phyloP scores from a whole-genome alignment of 2,113 vertebrate species.

The Pyxicephalus adspersus region DNA sequence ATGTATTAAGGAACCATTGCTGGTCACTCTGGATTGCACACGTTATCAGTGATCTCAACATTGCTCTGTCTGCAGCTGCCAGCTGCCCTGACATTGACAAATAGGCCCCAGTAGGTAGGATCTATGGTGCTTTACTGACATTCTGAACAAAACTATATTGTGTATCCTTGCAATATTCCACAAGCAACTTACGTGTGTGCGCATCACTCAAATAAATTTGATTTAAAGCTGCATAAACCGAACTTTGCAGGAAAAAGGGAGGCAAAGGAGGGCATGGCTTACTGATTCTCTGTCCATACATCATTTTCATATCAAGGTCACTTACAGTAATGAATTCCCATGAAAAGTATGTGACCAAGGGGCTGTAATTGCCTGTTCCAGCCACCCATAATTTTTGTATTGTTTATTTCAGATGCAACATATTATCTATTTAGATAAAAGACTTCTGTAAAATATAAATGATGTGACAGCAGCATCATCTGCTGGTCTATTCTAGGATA shows the following conservation, averaged over 20 bases:
- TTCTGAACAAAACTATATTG: neutral
- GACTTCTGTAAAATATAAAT: neutral
- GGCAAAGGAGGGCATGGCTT: neutral
- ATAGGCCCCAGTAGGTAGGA: constrained; percentile 2
- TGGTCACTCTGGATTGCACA: constrained; percentile 10
- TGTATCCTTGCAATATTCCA: neutral
- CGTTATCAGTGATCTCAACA: constrained; percentile 40
- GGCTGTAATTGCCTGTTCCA: neutral
- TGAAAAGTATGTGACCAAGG: neutral
- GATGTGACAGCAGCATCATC: constrained; percentile 54
- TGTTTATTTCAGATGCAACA: constrained; percentile 39
- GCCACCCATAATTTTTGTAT: constrained; percentile 26
- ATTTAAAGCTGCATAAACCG: constrained; percentile 11
- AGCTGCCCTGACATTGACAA: constrained; percentile 2
- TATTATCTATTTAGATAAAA: constrained; percentile 35
- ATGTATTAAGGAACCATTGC: constrained; percentile 15
- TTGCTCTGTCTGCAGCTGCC: constrained; percentile 34
- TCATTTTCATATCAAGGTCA: constrained; percentile 24
- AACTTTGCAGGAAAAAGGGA: neutral
- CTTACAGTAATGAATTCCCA: constrained; percentile 7
- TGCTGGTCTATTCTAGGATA: constrained; percentile 45
- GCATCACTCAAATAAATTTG: constrained; percentile 6
- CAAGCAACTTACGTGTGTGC: neutral
- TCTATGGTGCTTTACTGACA: neutral
- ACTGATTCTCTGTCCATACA: neutral